Conservation (phyloP, 2,113 vertebrate genomes). For the Calyptomena viridis region DNA sequence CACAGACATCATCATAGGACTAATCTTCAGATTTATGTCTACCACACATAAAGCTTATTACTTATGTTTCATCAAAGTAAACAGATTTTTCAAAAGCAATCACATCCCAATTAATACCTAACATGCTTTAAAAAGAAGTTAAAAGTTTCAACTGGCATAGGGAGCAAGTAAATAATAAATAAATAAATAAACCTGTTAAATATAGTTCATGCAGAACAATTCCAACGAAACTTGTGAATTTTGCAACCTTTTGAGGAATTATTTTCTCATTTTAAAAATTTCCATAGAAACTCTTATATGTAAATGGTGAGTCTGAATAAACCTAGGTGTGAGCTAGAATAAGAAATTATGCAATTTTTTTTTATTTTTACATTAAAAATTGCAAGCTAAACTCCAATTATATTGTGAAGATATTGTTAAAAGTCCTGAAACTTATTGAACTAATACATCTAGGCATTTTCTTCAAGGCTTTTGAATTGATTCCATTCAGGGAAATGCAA, state of each 20-base stretch:
- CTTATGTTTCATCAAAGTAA: neutral
- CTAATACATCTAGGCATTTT: slow-evolving; percentile 39
- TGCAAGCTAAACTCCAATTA: slow-evolving; percentile 17
- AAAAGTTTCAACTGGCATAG: neutral
- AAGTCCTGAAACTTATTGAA: slow-evolving; percentile 17
- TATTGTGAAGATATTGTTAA: neutral
- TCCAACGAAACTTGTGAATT: slow-evolving; percentile 47
- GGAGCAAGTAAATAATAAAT: neutral
- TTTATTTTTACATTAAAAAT: slow-evolving; percentile 15
- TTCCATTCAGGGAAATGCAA: slow-evolving; percentile 65
- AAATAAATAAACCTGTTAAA: neutral
- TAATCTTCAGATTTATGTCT: neutral
- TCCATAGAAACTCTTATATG: neutral
- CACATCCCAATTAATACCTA: neutral
- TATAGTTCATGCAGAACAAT: slow-evolving; percentile 4
- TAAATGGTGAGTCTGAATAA: neutral
- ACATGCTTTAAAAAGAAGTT: neutral
- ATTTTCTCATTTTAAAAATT: slow-evolving; percentile 43
- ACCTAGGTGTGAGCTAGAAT: neutral
- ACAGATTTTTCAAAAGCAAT: neutral
- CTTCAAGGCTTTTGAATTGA: slow-evolving; percentile 60
- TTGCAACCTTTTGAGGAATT: slow-evolving; percentile 39
- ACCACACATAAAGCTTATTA: neutral
- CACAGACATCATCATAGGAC: neutral
- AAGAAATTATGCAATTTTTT: neutral